Conservation (phyloP, 2,113 vertebrate genomes). For the Cavia porcellus region DNA sequence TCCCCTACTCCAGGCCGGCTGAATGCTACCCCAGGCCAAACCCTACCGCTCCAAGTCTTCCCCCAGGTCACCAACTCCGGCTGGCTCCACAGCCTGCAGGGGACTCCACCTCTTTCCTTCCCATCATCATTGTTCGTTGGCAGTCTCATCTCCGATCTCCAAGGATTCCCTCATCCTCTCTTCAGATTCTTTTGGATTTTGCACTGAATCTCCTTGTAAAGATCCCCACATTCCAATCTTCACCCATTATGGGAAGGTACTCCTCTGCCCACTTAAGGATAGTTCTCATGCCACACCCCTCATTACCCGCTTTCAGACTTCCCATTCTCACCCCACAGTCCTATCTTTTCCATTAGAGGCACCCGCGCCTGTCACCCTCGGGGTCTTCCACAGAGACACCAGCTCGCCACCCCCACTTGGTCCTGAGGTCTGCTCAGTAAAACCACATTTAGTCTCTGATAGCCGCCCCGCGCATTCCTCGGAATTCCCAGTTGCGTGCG, state of each 20-base stretch:
- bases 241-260: not conserved
- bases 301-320: not conserved
- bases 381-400: not conserved
- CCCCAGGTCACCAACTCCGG: not conserved
- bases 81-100: accelerated
- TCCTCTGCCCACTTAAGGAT: not conserved
- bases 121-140: not conserved
- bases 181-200: not conserved
- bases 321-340: not conserved
- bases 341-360: not conserved
- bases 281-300: not conserved
- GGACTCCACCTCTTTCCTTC: not conserved
- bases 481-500: not conserved
- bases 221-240: not conserved
- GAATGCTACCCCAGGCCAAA: not conserved
- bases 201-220: not conserved
- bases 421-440: not conserved
- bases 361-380: not conserved
- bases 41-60: not conserved
- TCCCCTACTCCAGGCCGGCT: no score
- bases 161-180: not conserved
- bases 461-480: accelerated
- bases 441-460: not conserved
- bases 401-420: not conserved
- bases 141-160: not conserved